Base-by-base conservation (phyloP, 2,113 vertebrate species). In the Ceyx cyanopectus region DNA sequence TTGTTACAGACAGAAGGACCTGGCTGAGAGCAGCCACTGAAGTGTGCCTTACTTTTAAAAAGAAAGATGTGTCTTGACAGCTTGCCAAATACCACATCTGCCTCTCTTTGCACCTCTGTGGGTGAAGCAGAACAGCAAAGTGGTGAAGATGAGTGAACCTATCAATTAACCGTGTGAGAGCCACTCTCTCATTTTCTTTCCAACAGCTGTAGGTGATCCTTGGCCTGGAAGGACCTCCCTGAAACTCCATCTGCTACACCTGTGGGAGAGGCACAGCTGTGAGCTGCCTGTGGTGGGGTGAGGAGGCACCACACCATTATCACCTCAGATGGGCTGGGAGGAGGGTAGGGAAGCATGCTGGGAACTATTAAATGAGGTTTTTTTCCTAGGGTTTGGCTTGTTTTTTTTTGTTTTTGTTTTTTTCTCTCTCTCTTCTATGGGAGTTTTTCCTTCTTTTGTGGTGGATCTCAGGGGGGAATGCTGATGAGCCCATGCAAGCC, bases 21-120 rank as follows among this genome's bases (percentile, higher is more conserved):
- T 10, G 57, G 46, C 81, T 74, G 85, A 85, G 79, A 91, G 89
- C 91, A 91, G 92, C 92, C 92, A 46, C 79, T 80, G 58, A 93
- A 69, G 68, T 83, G 81, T 57, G 91, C 85, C 92, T 96, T 93
- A 91, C 91, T 96, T 85, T 78, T 85, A 51, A 75, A 73, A 75
- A 66, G 87, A 86, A 89, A 96, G 83, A 96, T 94, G 85, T 62
- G 68, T 90, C 90, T 93, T 97, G 95, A 96, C 92, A 97, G 72
- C 95, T 81, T 95, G 96, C 97, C 97, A 97, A 84, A 94, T 92
- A 89, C 91, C 95, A 94, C 97, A 97, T 96, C 97, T 97, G 97
- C 92, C 92, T 96, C 89, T 95, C 83, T 95, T 96, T 97, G 83
- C 96, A 97, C 97, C 95, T 97, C 94, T 51, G 77, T 90, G 95